A percentile compares a stretch with the other conserved stretches of the same genome.
These are phyloP conservation scores for Hylyphantes graminicola DNA, from an alignment of 1,140 invertebrate species.

Conservation along the genomic window DNA sequence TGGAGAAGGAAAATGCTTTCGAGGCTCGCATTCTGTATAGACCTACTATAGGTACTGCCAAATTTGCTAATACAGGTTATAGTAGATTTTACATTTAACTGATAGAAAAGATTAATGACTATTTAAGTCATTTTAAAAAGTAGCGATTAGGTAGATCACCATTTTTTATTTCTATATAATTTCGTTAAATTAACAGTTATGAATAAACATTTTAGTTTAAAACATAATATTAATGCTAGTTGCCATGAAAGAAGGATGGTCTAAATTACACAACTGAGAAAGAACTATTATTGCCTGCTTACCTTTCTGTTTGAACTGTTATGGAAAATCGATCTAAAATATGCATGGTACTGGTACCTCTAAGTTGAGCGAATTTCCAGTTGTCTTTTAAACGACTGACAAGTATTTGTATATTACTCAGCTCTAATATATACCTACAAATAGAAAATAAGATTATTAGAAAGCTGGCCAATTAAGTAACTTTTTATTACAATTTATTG, in stretches of 20 bases:
- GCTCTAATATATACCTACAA: constrained; percentile 80
- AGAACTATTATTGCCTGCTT: background rate
- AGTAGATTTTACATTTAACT: no score
- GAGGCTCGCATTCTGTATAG: no score
- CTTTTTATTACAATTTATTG: no score
- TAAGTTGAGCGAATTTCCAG: constrained; percentile 86
- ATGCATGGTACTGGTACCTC: constrained; percentile 82
- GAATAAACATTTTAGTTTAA: background rate
- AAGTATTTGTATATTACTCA: constrained; percentile 88
- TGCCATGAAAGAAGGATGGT: background rate
- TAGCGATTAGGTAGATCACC: no score
- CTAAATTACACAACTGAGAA: background rate
- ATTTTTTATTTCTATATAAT: no score
- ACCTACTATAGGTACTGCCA: no score
- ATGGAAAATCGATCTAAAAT: constrained; percentile 92
- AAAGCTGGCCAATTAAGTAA: no score
- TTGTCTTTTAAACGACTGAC: constrained; percentile 88
- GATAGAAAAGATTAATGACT: no score
- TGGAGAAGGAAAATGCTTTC: no score
- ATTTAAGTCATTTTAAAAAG: no score
- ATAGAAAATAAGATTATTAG: constrained; percentile 2
- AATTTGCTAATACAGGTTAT: no score
- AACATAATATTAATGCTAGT: background rate
- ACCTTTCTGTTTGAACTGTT: constrained; percentile 76
- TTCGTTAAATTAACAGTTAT: no score